Percentiles rank a stretch among this genome's conserved stretches.
These are phyloP conservation scores for Andrena dorsata DNA, from an alignment of 2,888 invertebrate genomes.

Conservation along the genomic window DNA sequence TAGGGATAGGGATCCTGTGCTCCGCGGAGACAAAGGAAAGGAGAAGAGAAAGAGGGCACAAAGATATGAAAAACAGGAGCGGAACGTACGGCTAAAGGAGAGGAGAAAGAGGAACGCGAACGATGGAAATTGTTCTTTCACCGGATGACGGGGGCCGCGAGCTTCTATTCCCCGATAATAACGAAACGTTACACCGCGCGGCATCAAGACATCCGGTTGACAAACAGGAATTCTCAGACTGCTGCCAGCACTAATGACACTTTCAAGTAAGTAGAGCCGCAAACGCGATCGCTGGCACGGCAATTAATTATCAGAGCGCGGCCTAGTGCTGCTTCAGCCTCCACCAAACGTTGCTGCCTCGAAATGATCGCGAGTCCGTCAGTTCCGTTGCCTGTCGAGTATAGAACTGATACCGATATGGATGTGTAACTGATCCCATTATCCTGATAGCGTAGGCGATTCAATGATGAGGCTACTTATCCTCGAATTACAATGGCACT, in stretches of 20 bases:
- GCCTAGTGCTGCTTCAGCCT: background rate
- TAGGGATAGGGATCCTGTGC: slow-evolving; percentile 13
- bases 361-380: slow-evolving; percentile 45
- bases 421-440: background rate
- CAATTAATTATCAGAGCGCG: slow-evolving; percentile 57
- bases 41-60: slow-evolving; percentile 15
- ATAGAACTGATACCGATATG: background rate
- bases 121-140: slow-evolving; percentile 58
- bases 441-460: background rate
- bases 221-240: slow-evolving; percentile 48
- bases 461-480: background rate
- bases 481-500: background rate
- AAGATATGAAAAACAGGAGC: slow-evolving; percentile 55
- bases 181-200: slow-evolving; percentile 54
- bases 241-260: slow-evolving; percentile 43
- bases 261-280: slow-evolving; percentile 50
- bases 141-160: slow-evolving; percentile 40
- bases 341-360: slow-evolving; percentile 5
- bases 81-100: slow-evolving; percentile 17
- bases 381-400: background rate
- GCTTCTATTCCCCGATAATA: slow-evolving; percentile 52
- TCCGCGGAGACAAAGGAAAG: slow-evolving; percentile 35
- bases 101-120: slow-evolving; percentile 38
- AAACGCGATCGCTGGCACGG: slow-evolving; percentile 54
- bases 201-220: slow-evolving; percentile 42